phyloP scores from a whole-genome alignment of 2,797 vertebrate species.

The Enteromius treurensis region DNA sequence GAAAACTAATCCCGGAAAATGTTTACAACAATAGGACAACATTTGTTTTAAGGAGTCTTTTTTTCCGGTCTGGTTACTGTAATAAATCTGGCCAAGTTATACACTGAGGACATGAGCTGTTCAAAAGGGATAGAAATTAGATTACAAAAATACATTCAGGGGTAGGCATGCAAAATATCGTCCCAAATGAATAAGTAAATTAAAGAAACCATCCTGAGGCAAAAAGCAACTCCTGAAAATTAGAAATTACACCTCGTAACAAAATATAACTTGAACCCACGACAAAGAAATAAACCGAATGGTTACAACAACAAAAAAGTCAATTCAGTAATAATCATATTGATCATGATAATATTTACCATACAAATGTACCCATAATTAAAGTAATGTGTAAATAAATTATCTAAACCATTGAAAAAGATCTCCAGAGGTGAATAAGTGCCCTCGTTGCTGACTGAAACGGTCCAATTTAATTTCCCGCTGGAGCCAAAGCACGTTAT shows the following conservation, averaged over 20 bases:
- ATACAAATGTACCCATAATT: background rate
- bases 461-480: background rate
- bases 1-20: conserved; percentile 19
- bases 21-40: background rate
- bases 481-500: background rate
- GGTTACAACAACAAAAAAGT: background rate
- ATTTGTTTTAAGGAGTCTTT: conserved; percentile 8
- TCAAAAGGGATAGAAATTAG: background rate
- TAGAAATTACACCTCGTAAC: background rate
- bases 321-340: background rate
- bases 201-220: background rate
- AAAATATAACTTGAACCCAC: conserved; percentile 1
- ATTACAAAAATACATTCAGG: background rate
- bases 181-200: conserved; percentile 11
- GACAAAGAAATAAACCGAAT: background rate
- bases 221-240: background rate
- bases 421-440: background rate
- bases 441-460: background rate
- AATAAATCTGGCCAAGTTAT: conserved; percentile 13
- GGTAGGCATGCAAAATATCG: background rate
- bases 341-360: background rate
- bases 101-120: background rate
- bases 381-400: background rate
- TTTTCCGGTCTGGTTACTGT: background rate
- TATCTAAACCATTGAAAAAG: background rate